These are phyloP conservation scores for Caligus rogercresseyi DNA, from an alignment of 1,140 invertebrate species.

Conservation along the genomic window DNA sequence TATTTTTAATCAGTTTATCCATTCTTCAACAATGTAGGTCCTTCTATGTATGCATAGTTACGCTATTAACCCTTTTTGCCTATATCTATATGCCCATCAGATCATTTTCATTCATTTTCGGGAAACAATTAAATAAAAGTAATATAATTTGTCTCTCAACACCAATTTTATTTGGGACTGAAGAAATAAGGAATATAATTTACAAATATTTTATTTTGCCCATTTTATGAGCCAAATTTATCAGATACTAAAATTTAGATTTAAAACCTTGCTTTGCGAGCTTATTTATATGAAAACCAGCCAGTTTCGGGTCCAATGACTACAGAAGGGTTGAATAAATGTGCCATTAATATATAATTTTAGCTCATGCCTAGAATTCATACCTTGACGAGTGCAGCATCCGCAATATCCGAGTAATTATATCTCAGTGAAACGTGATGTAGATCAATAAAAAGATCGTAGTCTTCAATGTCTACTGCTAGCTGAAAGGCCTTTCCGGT, in stretches of 20 bases:
- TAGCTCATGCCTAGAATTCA: not conserved
- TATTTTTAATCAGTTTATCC: no score
- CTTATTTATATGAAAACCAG: not conserved
- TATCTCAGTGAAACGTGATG: not conserved
- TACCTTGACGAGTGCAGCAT: slow-evolving; percentile 12
- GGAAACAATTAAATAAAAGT: no score
- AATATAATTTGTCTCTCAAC: no score
- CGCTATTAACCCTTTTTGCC: no score
- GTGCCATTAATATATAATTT: not conserved
- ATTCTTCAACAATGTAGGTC: no score
- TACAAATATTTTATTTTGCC: no score
- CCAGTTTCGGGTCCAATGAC: not conserved
- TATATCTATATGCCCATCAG: no score
- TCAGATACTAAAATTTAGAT: not conserved
- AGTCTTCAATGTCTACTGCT: slow-evolving; percentile 13
- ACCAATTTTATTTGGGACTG: no score
- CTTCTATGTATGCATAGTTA: no score
- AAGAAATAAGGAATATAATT: no score
- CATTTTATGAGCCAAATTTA: not conserved
- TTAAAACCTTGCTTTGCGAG: not conserved
- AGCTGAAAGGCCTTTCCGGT: slow-evolving; percentile 6
- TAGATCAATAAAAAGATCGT: slow-evolving; percentile 16
- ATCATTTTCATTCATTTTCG: no score
- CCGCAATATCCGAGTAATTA: not conserved
- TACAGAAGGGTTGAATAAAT: not conserved